These are phyloP conservation scores for Silurus lanzhouensis DNA, from an alignment of 2,797 vertebrate species.

Conservation along the genomic window DNA sequence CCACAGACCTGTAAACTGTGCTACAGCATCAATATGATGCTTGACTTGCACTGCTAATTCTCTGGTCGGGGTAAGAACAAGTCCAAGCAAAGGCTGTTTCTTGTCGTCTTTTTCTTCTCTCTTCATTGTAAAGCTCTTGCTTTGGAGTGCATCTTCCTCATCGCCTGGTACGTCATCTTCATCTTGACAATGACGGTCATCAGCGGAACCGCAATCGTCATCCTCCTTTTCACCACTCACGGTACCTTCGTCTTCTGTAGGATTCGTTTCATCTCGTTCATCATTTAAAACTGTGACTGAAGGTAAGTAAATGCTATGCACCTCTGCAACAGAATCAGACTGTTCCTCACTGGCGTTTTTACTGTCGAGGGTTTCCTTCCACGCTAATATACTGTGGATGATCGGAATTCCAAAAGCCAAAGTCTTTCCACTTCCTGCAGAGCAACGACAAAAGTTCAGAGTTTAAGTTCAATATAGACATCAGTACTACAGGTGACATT, in stretches of 20 bases:
- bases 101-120: not conserved
- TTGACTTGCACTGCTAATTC: slow-evolving; percentile 97
- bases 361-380: slow-evolving; percentile 65
- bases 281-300: not conserved
- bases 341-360: slow-evolving; percentile 26
- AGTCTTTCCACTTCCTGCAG: slow-evolving; percentile 93
- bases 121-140: not conserved
- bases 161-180: slow-evolving; percentile 36
- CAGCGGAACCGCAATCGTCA: slow-evolving; percentile 52
- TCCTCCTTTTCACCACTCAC: slow-evolving; percentile 56
- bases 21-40: slow-evolving; percentile 92
- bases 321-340: slow-evolving; percentile 5
- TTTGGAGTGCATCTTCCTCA: slow-evolving; percentile 46
- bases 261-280: slow-evolving; percentile 12
- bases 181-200: slow-evolving; percentile 51
- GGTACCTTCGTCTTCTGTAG: slow-evolving; percentile 44
- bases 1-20: slow-evolving; percentile 85
- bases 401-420: slow-evolving; percentile 95
- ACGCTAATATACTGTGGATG: slow-evolving; percentile 90
- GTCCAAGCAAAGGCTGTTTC: slow-evolving; percentile 82
- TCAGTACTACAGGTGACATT: not conserved
- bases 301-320: slow-evolving; percentile 67
- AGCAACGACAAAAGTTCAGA: not conserved
- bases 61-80: slow-evolving; percentile 92
- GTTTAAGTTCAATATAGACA: not conserved